phyloP scores from a whole-genome alignment of 2,888 invertebrate species.

The Drosophila testacea region DNA sequence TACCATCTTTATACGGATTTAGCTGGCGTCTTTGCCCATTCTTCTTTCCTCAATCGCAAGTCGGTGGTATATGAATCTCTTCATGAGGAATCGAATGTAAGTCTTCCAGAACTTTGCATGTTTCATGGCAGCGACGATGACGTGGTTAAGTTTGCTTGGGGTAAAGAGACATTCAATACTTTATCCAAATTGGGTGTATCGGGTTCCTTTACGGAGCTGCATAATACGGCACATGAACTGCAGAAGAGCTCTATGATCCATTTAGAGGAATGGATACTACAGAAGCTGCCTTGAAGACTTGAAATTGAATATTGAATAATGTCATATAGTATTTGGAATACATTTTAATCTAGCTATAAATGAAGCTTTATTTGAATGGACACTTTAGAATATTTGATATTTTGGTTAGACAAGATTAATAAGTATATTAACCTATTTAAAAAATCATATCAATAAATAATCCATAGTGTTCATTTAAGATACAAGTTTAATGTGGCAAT shows the following conservation, averaged over 20 bases:
- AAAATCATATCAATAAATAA: too few relatives aligned
- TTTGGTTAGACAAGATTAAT: too few relatives aligned
- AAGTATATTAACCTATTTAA: too few relatives aligned
- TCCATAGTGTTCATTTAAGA: too few relatives aligned
- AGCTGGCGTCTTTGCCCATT: constrained; percentile 91
- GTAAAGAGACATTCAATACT: constrained; percentile 87
- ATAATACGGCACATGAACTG: constrained; percentile 88
- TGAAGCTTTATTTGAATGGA: background rate
- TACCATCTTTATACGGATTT: constrained; percentile 89
- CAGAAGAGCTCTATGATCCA: constrained; percentile 87
- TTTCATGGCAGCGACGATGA: constrained; percentile 86
- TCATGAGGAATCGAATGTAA: constrained; percentile 41
- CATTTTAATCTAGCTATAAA: background rate
- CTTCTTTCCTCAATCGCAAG: constrained; percentile 90
- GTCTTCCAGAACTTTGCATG: constrained; percentile 80
- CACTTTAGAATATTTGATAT: too few relatives aligned
- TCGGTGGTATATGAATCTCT: constrained; percentile 89
- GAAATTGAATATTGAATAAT: too few relatives aligned
- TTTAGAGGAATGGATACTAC: constrained; percentile 88
- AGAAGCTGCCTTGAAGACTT: constrained; percentile 87
- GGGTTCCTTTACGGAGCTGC: constrained; percentile 88
- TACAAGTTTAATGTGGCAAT: too few relatives aligned
- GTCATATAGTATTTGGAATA: background rate
- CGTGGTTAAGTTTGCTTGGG: constrained; percentile 89
- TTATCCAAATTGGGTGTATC: constrained; percentile 87